Base-by-base conservation (phyloP, 2,113 vertebrate species). In the Camelus bactrianus region DNA sequence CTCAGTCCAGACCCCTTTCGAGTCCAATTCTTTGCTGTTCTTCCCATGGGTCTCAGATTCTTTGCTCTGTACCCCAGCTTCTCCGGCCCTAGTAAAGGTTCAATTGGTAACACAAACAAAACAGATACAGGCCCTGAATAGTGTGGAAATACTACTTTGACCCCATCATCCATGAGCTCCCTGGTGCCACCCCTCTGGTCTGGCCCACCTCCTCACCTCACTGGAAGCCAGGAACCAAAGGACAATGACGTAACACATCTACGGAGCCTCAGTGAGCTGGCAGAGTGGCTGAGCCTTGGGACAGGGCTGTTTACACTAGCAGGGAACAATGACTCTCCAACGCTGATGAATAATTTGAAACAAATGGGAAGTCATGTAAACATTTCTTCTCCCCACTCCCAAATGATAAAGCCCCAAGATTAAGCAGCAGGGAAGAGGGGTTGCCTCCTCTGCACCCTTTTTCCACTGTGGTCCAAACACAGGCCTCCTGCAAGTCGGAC, bases 301-400 rank as follows among this genome's bases (percentile, higher is more conserved):
- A 82, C 3, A 1, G 69, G 38, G n/a, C 75, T 98, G 97, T 98
- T 98, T 97, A 98, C 32, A 95, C 38, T 60, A 96, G 72, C 65
- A 65, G 46, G 94, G 97, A 98, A 58, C 91, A 96, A 87, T 62
- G 97, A 86, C 95, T 93, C 76, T 94, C 96, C 95, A 97, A 69
- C 38, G n/a, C 97, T 67, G 95, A 97, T 96, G 96, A 98, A 98
- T 96, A 98, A 96, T 96, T 79, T 67, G 97, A 98, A 98, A 98
- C 30, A 24, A 98, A 98, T 89, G 96, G 77, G 83, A 82, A 83
- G 52, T 97, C 95, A 69, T 93, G 94, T 93, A 97, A 98, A 98
- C 97, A 96, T 15, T 67, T 84, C 97, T 97, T 96, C 22, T 80
- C 69, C 95, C 73, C 48, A 81, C 56, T 97, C 84, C 89, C 85